A percentile compares a stretch with the other conserved stretches of the same genome.
These are phyloP conservation scores for Andrena trimmerana DNA, from an alignment of 2,888 invertebrate genomes.

Conservation along the genomic window DNA sequence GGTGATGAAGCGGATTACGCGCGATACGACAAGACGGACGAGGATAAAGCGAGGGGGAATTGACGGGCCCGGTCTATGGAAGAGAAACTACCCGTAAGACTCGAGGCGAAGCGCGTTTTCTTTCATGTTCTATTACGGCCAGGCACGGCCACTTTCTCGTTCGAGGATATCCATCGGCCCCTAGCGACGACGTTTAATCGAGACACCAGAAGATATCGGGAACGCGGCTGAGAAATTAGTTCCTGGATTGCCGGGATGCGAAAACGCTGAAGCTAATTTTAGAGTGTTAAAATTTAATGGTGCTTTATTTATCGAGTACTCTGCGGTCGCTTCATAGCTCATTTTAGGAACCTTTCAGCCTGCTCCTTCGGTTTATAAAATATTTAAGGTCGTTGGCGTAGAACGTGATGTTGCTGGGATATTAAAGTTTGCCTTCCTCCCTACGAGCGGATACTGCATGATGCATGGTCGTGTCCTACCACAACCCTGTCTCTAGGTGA, in stretches of 20 bases:
- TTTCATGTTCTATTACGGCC: constrained; percentile 45
- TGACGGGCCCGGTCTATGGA: constrained; percentile 32
- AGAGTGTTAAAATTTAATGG: too few relatives aligned
- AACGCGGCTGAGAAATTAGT: too few relatives aligned
- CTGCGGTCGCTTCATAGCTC: constrained; percentile 9
- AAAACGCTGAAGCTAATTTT: too few relatives aligned
- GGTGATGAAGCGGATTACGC: constrained; percentile 59
- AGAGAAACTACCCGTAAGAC: constrained; percentile 28
- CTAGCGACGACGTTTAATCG: constrained; percentile 8
- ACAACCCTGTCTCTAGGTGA: constrained; percentile 3
- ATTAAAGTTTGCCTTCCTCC: constrained; percentile 45
- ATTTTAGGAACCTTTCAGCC: constrained; percentile 5
- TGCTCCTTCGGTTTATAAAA: constrained; percentile 23
- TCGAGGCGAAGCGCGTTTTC: constrained; percentile 11
- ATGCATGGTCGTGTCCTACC: constrained; percentile 40
- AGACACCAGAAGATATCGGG: too few relatives aligned
- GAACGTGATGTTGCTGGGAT: constrained; percentile 50
- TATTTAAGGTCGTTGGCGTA: constrained; percentile 47
- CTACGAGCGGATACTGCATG: constrained; percentile 23
- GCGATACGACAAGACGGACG: constrained; percentile 45
- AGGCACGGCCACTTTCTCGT: constrained; percentile 11
- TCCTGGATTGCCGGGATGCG: too few relatives aligned
- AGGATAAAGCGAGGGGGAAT: constrained; percentile 46
- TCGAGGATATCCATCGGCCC: background rate
- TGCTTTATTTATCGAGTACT: too few relatives aligned